A percentile compares a stretch with the other conserved stretches of the same genome.
phyloP scores from a whole-genome alignment of 2,113 vertebrate genomes.

The Urocolius indicus region DNA sequence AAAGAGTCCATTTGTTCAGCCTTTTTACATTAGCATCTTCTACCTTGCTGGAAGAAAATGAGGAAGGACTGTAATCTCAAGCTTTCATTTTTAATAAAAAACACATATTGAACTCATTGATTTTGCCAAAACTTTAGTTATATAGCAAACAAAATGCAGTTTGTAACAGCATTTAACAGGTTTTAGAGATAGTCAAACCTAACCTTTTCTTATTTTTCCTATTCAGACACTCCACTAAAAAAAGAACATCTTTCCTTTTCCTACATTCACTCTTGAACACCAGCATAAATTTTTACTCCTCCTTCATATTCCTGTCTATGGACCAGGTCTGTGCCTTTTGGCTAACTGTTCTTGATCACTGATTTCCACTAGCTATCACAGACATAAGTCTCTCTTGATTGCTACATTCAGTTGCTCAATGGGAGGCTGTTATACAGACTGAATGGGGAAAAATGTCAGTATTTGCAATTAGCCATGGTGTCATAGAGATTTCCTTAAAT shows the following conservation, averaged over 20 bases:
- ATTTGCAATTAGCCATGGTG: background rate
- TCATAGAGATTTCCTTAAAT: background rate
- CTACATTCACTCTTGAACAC: background rate
- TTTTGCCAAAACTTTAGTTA: background rate
- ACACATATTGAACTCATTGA: background rate
- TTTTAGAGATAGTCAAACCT: background rate
- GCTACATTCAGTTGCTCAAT: background rate
- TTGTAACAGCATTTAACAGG: background rate
- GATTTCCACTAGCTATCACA: background rate
- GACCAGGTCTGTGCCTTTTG: background rate
- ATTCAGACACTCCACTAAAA: background rate
- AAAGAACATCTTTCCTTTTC: background rate
- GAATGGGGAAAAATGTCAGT: background rate
- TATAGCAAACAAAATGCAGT: background rate
- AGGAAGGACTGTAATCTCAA: background rate
- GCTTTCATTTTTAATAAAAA: background rate
- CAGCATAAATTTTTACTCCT: background rate
- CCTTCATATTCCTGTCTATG: background rate
- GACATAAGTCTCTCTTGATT: background rate
- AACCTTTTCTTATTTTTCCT: background rate
- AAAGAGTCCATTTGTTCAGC: constrained; percentile 49
- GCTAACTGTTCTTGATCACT: background rate
- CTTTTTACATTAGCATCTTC: constrained; percentile 37
- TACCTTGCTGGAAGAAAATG: constrained; percentile 42
- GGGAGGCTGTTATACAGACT: background rate